Evolutionary conservation across 2,113 vertebrate species (phyloP).

Genomic region (Ivindomyrus marchei): DNA sequence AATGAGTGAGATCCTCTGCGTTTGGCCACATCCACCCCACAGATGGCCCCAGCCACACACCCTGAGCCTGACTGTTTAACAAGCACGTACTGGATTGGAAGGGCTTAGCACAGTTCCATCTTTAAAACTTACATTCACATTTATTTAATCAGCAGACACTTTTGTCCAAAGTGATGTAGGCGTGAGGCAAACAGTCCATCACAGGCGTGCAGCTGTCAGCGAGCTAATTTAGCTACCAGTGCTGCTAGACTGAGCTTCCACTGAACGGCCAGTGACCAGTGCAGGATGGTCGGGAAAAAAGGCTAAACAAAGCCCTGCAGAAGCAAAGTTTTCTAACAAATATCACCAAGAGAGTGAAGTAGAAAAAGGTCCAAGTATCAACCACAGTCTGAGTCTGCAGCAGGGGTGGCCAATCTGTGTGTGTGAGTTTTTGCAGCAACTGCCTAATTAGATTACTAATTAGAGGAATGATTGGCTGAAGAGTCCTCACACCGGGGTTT

Average conservation of each 20-base stretch:
- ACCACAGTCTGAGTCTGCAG: background rate
- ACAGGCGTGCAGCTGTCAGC: background rate
- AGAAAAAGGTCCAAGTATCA: background rate
- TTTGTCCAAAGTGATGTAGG: background rate
- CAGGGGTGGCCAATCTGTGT: too few relatives aligned
- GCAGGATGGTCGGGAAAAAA: background rate
- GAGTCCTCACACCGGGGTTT: too few relatives aligned
- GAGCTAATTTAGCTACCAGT: background rate
- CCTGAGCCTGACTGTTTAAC: background rate
- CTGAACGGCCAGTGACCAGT: background rate
- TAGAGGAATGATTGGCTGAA: too few relatives aligned
- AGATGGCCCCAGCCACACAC: background rate
- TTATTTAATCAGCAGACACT: background rate
- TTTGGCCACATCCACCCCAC: background rate
- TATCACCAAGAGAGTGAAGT: background rate
- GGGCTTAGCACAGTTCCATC: background rate
- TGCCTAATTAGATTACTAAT: too few relatives aligned
- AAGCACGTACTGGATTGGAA: background rate
- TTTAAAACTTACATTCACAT: background rate
- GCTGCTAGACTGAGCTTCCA: background rate
- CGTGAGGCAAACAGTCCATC: background rate
- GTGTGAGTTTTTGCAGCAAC: too few relatives aligned
- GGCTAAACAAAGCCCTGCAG: background rate
- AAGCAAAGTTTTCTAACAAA: background rate
- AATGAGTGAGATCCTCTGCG: background rate